Evolutionary conservation across 2,888 invertebrate species (phyloP).

Genomic region (Drosophila acutilabella): DNA sequence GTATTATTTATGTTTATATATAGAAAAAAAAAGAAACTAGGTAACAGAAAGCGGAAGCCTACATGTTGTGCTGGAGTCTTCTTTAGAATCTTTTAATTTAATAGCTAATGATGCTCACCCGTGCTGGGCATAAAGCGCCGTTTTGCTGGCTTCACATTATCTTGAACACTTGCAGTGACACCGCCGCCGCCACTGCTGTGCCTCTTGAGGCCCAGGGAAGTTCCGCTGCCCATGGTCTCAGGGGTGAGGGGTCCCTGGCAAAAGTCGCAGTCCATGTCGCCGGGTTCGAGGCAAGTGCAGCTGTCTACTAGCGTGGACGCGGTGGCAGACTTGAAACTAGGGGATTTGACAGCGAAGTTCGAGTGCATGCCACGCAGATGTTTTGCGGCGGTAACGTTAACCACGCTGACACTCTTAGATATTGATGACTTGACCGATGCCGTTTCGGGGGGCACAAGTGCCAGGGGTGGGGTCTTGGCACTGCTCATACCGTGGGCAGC

Average conservation of each 20-base stretch:
- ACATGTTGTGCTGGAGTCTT: too few relatives aligned
- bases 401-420: slow-evolving; percentile 85
- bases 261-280: slow-evolving; percentile 56
- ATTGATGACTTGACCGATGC: slow-evolving; percentile 84
- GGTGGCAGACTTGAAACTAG: slow-evolving; percentile 24
- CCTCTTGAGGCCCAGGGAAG: slow-evolving; percentile 45
- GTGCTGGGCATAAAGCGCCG: slow-evolving; percentile 67
- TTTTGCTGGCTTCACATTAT: slow-evolving; percentile 60
- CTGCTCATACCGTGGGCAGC: slow-evolving; percentile 45
- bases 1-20: too few relatives aligned
- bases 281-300: slow-evolving; percentile 44
- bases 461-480: slow-evolving; percentile 83
- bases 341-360: slow-evolving; percentile 45
- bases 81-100: not conserved
- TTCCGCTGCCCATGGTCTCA: slow-evolving; percentile 31
- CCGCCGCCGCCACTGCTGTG: slow-evolving; percentile 21
- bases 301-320: slow-evolving; percentile 24
- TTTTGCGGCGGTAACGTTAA: slow-evolving; percentile 81
- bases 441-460: slow-evolving; percentile 84
- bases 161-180: slow-evolving; percentile 13
- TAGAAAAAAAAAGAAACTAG: too few relatives aligned
- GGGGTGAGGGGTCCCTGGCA: slow-evolving; percentile 59
- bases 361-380: slow-evolving; percentile 70
- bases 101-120: slow-evolving; percentile 46
- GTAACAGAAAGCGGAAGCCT: too few relatives aligned